phyloP scores from a whole-genome alignment of 1,140 invertebrate genomes.

The Nasonia longicornis region DNA sequence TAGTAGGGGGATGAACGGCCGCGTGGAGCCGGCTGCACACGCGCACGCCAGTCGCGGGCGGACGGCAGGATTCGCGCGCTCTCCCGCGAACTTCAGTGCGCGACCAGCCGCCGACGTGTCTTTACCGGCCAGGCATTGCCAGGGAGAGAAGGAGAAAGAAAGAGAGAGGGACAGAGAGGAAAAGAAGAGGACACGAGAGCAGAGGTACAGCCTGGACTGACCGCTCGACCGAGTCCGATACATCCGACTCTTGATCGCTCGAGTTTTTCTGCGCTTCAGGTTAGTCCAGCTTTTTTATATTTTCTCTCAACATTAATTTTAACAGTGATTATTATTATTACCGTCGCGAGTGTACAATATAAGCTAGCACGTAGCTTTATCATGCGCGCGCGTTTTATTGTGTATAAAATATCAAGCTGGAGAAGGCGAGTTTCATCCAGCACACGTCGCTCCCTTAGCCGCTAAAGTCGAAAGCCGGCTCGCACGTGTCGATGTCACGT shows the following conservation, averaged over 20 bases:
- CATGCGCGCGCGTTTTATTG: neutral
- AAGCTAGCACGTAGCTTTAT: neutral
- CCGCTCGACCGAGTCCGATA: neutral
- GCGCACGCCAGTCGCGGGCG: conserved; percentile 27
- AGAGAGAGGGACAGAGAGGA: neutral
- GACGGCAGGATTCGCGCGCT: conserved; percentile 34
- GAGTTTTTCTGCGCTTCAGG: neutral
- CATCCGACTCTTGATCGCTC: neutral
- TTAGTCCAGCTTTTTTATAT: neutral
- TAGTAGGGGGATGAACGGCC: conserved; percentile 12
- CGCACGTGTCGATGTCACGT: conserved; percentile 35
- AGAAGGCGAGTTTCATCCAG: neutral
- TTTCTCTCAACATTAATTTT: too few relatives aligned
- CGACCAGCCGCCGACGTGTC: conserved; percentile 43
- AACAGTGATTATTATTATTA: too few relatives aligned
- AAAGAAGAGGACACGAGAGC: neutral
- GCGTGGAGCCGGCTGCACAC: conserved; percentile 39
- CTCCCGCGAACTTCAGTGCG: conserved; percentile 37
- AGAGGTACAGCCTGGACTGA: too few relatives aligned
- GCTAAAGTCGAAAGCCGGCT: conserved; percentile 20
- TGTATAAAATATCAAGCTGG: conserved; percentile 6
- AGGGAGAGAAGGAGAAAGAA: neutral
- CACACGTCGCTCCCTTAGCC: neutral
- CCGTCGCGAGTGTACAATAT: too few relatives aligned
- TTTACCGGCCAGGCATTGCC: conserved; percentile 10